phyloP scores from a whole-genome alignment of 2,113 vertebrate genomes.

The Phrynosoma platyrhinos region DNA sequence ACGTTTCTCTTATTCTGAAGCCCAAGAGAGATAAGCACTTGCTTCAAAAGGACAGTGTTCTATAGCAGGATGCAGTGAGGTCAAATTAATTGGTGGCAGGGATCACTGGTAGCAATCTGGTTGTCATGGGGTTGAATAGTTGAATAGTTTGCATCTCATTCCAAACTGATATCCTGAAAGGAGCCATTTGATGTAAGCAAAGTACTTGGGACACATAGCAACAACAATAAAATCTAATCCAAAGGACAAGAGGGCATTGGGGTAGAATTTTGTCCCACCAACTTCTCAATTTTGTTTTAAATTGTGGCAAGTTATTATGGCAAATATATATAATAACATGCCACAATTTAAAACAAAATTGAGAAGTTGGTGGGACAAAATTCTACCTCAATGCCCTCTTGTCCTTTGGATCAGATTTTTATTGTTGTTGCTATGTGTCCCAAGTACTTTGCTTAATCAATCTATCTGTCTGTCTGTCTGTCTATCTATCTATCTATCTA shows the following conservation, averaged over 20 bases:
- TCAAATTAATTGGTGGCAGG: neutral
- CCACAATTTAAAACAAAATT: too few species aligned
- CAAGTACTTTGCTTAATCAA: neutral
- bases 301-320: too few species aligned
- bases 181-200: neutral
- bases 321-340: too few species aligned
- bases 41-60: conserved; percentile 2
- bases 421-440: neutral
- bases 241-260: neutral
- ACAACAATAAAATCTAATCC: neutral
- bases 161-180: neutral
- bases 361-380: too few species aligned
- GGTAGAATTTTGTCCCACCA: too few species aligned
- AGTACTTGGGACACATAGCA: neutral
- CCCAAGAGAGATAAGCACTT: conserved; percentile 5
- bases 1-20: conserved; percentile 7
- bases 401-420: neutral
- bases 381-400: too few species aligned
- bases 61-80: neutral
- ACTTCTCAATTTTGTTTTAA: too few species aligned
- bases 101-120: neutral
- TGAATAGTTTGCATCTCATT: neutral
- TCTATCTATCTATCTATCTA: too few species aligned
- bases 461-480: too few species aligned
- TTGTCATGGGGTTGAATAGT: neutral